Evolutionary conservation across 1,140 invertebrate species (phyloP).

Genomic region (Euschistus heros): DNA sequence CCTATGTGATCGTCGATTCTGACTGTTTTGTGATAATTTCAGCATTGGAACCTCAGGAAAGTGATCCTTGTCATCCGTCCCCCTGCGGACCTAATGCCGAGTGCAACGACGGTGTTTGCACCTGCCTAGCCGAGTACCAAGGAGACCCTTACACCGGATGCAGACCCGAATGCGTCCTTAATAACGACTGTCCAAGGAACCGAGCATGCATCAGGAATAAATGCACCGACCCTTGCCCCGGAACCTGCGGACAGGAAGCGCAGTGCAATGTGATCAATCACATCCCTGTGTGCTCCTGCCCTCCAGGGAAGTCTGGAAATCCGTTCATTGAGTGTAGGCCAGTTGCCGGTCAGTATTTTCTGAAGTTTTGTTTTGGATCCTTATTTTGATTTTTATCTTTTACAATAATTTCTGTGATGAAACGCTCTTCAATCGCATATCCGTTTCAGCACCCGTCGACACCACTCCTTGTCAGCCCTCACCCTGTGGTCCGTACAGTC

Average conservation of each 20-base stretch:
- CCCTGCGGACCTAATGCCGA: slow-evolving; percentile 61
- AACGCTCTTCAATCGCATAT: too few species aligned
- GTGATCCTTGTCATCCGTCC: slow-evolving; percentile 59
- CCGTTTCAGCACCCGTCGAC: slow-evolving; percentile 20
- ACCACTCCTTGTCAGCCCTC: slow-evolving; percentile 39
- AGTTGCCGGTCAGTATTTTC: too few species aligned
- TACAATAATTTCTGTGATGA: too few species aligned
- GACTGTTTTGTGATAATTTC: slow-evolving; percentile 59
- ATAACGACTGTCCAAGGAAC: slow-evolving; percentile 56
- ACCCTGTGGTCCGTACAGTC: slow-evolving; percentile 43
- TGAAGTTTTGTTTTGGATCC: too few species aligned
- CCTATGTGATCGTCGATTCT: slow-evolving; percentile 51
- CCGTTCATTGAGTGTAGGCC: slow-evolving; percentile 44
- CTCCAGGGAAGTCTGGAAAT: slow-evolving; percentile 43
- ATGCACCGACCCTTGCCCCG: slow-evolving; percentile 64
- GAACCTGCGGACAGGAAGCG: slow-evolving; percentile 55
- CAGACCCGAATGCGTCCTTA: slow-evolving; percentile 50
- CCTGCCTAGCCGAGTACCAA: slow-evolving; percentile 47
- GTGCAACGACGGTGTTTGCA: slow-evolving; percentile 50
- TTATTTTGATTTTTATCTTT: too few species aligned
- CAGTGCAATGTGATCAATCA: slow-evolving; percentile 46
- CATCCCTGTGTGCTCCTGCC: slow-evolving; percentile 43
- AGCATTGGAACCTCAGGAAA: slow-evolving; percentile 27
- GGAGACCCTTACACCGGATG: slow-evolving; percentile 53
- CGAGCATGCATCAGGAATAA: slow-evolving; percentile 57